A percentile compares a stretch with the other conserved stretches of the same genome.
phyloP scores from a whole-genome alignment of 2,888 invertebrate species.

The Venusia cambrica region DNA sequence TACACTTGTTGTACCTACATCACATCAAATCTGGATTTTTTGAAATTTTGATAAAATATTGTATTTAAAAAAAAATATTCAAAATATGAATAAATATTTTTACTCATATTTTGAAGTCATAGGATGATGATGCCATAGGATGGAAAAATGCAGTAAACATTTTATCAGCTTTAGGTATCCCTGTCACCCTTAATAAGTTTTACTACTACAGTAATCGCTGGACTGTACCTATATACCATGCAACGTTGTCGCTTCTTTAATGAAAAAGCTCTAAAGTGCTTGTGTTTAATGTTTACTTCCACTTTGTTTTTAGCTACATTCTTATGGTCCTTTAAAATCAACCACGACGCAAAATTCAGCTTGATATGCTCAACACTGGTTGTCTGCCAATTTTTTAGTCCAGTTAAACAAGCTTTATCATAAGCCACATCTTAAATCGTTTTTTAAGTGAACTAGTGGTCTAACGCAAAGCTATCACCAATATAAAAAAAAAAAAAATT shows the following conservation, averaged over 20 bases:
- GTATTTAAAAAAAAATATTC: too few relatives aligned
- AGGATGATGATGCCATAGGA: constrained; percentile 13
- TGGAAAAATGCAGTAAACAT: constrained; percentile 28
- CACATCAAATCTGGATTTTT: too few relatives aligned
- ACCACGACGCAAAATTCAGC: constrained; percentile 42
- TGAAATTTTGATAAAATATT: too few relatives aligned
- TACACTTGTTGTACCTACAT: too few relatives aligned
- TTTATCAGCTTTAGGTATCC: constrained; percentile 40
- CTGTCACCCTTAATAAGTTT: constrained; percentile 71
- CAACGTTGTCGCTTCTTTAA: constrained; percentile 69
- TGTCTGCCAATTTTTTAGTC: constrained; percentile 30
- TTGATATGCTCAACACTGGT: constrained; percentile 49
- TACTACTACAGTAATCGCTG: constrained; percentile 65
- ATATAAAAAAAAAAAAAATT: too few relatives aligned
- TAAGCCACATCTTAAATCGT: too few relatives aligned
- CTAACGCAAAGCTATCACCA: too few relatives aligned
- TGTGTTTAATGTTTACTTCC: constrained; percentile 71
- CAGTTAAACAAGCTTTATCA: too few relatives aligned
- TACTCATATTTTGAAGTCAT: too few relatives aligned
- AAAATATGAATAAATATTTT: too few relatives aligned
- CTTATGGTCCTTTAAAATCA: constrained; percentile 50
- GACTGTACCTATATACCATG: constrained; percentile 59
- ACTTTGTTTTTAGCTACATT: constrained; percentile 62
- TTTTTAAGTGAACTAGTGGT: too few relatives aligned
- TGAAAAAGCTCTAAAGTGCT: constrained; percentile 73